phyloP scores from a whole-genome alignment of 2,888 invertebrate species.

The Biston betularia region DNA sequence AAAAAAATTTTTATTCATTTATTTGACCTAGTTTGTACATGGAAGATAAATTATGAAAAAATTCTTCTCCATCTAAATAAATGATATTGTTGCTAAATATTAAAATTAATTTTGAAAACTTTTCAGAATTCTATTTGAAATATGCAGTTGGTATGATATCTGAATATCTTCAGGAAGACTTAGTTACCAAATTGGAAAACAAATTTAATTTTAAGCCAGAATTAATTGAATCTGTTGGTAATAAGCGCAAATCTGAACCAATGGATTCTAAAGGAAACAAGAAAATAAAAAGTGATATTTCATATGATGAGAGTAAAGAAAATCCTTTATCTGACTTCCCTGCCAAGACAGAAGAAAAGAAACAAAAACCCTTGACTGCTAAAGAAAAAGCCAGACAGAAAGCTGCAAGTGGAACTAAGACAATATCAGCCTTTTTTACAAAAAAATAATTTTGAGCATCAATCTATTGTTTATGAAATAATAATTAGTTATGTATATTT shows the following conservation, averaged over 20 bases:
- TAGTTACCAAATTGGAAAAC: conserved; percentile 88
- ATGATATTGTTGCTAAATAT: too few species aligned
- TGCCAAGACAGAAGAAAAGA: conserved; percentile 71
- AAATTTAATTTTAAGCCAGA: conserved; percentile 89
- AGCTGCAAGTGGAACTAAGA: conserved; percentile 92
- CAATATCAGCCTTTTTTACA: conserved; percentile 86
- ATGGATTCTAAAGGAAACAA: conserved; percentile 71
- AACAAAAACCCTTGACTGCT: conserved; percentile 85
- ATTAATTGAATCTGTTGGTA: conserved; percentile 74
- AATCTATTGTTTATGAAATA: not conserved
- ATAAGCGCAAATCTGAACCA: conserved; percentile 84
- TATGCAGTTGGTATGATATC: conserved; percentile 93
- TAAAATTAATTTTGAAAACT: conserved; percentile 5
- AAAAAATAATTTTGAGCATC: conserved; percentile 24
- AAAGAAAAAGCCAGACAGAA: conserved; percentile 92
- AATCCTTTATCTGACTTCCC: conserved; percentile 64
- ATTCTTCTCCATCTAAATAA: too few species aligned
- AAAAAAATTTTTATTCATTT: too few species aligned
- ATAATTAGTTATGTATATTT: not conserved
- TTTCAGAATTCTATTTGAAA: conserved; percentile 88
- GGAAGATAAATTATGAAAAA: too few species aligned
- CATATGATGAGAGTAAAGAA: conserved; percentile 61
- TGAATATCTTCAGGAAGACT: conserved; percentile 90
- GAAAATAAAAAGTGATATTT: conserved; percentile 69
- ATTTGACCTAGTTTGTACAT: too few species aligned